A percentile compares a stretch with the other conserved stretches of the same genome.
Evolutionary conservation across 2,113 vertebrate species (phyloP).

Genomic region (Bambusicola thoracicus): DNA sequence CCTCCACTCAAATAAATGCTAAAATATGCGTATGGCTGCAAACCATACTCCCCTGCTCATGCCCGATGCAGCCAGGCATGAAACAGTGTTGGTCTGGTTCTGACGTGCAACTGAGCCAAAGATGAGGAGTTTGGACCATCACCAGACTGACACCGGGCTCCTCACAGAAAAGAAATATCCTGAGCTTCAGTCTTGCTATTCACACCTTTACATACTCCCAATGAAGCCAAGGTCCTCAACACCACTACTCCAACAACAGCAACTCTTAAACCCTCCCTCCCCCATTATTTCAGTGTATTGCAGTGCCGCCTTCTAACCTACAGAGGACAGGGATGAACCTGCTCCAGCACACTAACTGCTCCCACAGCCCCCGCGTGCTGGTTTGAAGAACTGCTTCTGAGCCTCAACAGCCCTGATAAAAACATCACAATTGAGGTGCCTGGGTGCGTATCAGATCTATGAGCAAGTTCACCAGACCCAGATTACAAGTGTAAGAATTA

Average conservation of each 20-base stretch:
- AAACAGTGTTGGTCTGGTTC: background rate
- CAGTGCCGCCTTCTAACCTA: background rate
- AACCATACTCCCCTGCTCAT: rapidly evolving
- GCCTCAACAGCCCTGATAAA: background rate
- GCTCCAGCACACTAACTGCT: background rate
- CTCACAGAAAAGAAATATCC: background rate
- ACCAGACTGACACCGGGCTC: background rate
- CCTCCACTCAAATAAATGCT: background rate
- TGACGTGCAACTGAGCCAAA: background rate
- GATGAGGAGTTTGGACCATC: background rate
- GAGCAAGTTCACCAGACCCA: background rate
- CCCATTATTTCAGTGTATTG: rapidly evolving
- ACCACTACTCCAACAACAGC: background rate
- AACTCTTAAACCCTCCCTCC: background rate
- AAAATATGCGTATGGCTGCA: background rate
- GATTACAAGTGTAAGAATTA: background rate
- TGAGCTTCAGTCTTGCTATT: background rate
- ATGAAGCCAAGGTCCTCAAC: background rate
- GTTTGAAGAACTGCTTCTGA: background rate
- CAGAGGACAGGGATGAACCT: rapidly evolving
- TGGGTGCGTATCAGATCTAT: background rate
- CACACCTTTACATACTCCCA: rapidly evolving
- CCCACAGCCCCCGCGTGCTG: background rate
- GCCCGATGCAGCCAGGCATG: background rate
- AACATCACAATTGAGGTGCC: background rate